Base-by-base conservation (phyloP, 2,113 vertebrate genomes). In the Ictalurus furcatus region DNA sequence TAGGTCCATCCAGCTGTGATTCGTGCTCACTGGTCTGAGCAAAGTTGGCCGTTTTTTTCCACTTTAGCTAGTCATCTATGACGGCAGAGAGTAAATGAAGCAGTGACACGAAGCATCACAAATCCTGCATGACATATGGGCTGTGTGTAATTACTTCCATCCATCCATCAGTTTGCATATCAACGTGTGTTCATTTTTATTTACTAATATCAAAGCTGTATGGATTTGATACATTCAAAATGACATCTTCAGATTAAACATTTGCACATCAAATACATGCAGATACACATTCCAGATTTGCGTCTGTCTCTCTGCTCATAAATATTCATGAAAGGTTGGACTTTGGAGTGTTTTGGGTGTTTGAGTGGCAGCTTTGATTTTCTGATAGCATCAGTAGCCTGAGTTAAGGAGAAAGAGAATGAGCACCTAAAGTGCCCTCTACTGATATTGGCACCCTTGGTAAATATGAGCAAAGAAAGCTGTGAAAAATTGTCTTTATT, bases 331-430 rank as follows among this genome's bases (percentile, higher is more conserved):
- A 17, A 23, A 69, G 81, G 54, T 87, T 87, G 28, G 71, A 54
- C 25, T 84, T 84, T 76, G 61, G 69, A 85, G 61, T 67, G 56
- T 23, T 79, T 84, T 40, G 30, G 74, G 21, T 71, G 81, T 56
- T 76, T 88, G 88, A 91, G n/a, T 71, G 88, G 85, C 84, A 86
- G 87, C 84, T 90, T 37, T 8, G 79, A 80, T 86, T 82, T 44
- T 76, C 69, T 21, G 87, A 88, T 58, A 69, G 14, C 58, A 87
- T 59, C 67, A 76, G 11, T n/a, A 67, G 14, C 21, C 34, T 6
- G 25, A 17, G 40, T 71, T 71, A 82, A 81, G 67, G n/a, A 69
- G 1, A 69, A 69, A 69, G n/a, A 69, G 13, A 4, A 30, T 30
- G 13, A 30, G 14, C 67, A 69, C 28, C n/a, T n/a, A 23, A 13